phyloP scores from a whole-genome alignment of 2,797 vertebrate species.

The Paguma larvata region DNA sequence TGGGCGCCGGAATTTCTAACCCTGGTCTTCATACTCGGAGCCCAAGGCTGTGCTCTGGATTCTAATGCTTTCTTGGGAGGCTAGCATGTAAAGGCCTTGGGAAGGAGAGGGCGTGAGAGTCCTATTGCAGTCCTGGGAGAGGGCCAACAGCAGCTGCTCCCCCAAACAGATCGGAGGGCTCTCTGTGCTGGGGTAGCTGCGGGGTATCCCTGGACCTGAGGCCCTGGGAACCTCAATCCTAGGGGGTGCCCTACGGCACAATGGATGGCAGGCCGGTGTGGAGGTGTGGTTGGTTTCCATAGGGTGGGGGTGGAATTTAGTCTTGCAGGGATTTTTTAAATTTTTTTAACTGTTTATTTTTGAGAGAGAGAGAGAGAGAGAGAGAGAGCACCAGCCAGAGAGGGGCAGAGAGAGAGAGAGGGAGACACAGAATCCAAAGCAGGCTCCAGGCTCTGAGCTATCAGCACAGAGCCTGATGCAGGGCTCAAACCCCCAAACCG shows the following conservation, averaged over 20 bases:
- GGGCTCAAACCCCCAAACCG: too few relatives aligned
- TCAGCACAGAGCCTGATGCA: too few relatives aligned
- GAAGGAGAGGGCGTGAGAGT: not conserved
- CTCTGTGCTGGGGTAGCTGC: not conserved
- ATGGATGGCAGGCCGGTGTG: slow-evolving; percentile 45
- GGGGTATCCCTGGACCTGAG: accelerated
- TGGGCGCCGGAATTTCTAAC: not conserved
- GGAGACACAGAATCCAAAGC: too few relatives aligned
- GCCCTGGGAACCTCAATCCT: not conserved
- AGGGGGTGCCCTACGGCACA: accelerated
- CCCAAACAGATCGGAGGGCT: not conserved
- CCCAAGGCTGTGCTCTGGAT: not conserved
- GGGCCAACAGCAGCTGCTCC: not conserved
- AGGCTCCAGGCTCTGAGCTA: too few relatives aligned
- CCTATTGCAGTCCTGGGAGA: not conserved
- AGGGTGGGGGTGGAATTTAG: not conserved
- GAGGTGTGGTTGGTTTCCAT: not conserved
- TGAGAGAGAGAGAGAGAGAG: too few relatives aligned
- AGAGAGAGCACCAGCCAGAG: too few relatives aligned
- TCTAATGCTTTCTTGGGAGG: accelerated
- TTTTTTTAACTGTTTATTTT: too few relatives aligned
- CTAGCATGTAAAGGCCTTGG: not conserved
- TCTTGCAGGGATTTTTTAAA: not conserved
- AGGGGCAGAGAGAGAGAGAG: too few relatives aligned
- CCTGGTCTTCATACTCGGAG: not conserved